Conservation (phyloP, 2,888 invertebrate species). For the Idaea aversata region DNA sequence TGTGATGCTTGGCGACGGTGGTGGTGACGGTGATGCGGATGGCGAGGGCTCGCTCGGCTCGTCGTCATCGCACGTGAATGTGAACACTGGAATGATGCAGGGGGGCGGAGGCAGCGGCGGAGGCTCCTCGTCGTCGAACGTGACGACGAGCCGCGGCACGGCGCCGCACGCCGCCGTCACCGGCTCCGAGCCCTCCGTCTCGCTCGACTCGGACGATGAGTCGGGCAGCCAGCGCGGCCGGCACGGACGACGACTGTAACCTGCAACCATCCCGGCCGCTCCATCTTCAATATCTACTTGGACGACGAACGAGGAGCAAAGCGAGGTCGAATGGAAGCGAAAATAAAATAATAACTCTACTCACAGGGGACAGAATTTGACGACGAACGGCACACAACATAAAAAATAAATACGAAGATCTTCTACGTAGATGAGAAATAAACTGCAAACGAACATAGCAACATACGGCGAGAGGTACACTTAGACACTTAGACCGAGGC, state of each 20-base stretch:
- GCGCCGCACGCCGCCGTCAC: neutral
- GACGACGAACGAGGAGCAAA: neutral
- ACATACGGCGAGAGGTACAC: slow-evolving; percentile 10
- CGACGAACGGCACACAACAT: neutral
- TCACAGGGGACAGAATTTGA: slow-evolving; percentile 13
- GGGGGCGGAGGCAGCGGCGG: slow-evolving; percentile 52
- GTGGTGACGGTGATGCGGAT: slow-evolving; percentile 29
- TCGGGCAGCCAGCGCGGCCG: slow-evolving; percentile 43
- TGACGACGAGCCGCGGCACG: slow-evolving; percentile 50
- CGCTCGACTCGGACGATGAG: slow-evolving; percentile 69
- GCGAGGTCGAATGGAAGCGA: slow-evolving; percentile 15
- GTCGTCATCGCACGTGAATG: slow-evolving; percentile 71
- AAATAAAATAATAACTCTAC: slow-evolving; percentile 19
- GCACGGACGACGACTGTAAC: slow-evolving; percentile 58
- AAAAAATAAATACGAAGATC: neutral
- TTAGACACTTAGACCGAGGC: neutral
- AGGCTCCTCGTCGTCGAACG: slow-evolving; percentile 62
- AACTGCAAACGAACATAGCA: slow-evolving; percentile 2
- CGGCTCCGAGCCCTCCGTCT: slow-evolving; percentile 52
- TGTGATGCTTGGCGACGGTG: slow-evolving; percentile 47
- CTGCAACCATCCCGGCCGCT: slow-evolving; percentile 46
- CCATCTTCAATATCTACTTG: neutral
- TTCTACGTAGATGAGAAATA: neutral
- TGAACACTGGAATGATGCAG: slow-evolving; percentile 69
- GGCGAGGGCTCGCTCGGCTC: slow-evolving; percentile 43